A percentile compares a stretch with the other conserved stretches of the same genome.
These are phyloP conservation scores for Phycodurus eques DNA, from an alignment of 2,113 vertebrate genomes.

Conservation along the genomic window DNA sequence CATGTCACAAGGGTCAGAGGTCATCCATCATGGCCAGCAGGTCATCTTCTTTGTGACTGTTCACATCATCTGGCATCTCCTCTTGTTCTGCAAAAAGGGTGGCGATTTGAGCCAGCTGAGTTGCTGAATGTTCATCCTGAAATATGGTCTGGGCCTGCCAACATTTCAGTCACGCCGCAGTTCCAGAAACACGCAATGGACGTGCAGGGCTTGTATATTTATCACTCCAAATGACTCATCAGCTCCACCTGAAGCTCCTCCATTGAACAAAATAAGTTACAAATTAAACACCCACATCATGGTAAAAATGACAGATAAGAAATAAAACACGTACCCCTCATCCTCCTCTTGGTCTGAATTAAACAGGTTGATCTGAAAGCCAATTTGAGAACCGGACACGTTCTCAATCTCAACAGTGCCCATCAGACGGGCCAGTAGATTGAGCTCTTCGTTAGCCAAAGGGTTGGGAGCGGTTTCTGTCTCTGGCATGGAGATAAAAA, in stretches of 20 bases:
- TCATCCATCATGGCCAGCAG: conserved; percentile 90
- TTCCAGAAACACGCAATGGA: too few relatives aligned
- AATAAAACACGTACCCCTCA: conserved; percentile 62
- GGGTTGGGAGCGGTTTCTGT: conserved; percentile 75
- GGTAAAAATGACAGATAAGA: neutral
- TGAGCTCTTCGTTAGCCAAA: conserved; percentile 92
- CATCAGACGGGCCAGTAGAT: conserved; percentile 87
- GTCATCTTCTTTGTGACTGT: conserved; percentile 82
- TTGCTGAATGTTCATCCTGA: conserved; percentile 78
- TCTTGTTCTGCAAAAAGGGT: conserved; percentile 75
- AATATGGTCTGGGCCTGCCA: too few relatives aligned
- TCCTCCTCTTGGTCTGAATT: conserved; percentile 81
- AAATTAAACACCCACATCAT: neutral
- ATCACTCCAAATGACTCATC: conserved; percentile 76
- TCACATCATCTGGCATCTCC: conserved; percentile 34
- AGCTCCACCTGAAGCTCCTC: conserved; percentile 65
- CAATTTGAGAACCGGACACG: conserved; percentile 48
- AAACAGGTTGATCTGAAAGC: conserved; percentile 85
- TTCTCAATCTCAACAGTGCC: conserved; percentile 80
- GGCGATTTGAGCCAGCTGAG: conserved; percentile 81
- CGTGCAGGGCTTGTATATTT: conserved; percentile 79
- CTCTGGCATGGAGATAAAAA: conserved; percentile 56
- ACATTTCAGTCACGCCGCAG: neutral
- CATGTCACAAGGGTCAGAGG: conserved; percentile 60
- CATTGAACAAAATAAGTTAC: conserved; percentile 42